Percentiles rank a stretch among this genome's conserved stretches.
Conservation (phyloP, 2,113 vertebrate genomes). For the Pangasianodon hypophthalmus region DNA sequence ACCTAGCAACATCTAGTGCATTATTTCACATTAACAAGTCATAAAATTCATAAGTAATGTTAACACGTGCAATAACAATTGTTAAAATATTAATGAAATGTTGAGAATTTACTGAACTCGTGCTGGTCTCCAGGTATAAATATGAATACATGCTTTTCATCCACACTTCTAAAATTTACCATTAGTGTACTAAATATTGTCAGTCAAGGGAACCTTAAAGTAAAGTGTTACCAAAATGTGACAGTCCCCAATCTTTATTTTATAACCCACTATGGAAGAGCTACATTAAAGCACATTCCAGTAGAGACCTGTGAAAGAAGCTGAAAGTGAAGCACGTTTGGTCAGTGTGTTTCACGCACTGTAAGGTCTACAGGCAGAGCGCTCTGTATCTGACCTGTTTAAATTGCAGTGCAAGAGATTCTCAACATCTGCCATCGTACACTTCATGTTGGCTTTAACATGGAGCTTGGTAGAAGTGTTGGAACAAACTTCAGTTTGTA, state of each 20-base stretch:
- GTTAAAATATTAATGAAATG: no score
- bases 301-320: no score
- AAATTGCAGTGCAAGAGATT: slow-evolving; percentile 26
- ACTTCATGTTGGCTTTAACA: not conserved
- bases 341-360: not conserved
- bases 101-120: not conserved
- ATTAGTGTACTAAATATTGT: not conserved
- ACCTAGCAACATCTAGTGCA: no score
- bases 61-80: no score
- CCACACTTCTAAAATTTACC: not conserved
- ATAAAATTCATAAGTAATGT: no score
- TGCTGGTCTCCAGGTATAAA: not conserved
- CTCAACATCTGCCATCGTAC: not conserved
- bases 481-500: not conserved
- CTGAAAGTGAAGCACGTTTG: not conserved
- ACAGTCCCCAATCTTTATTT: no score
- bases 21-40: no score
- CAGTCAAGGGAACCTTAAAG: no score
- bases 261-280: no score
- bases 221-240: no score
- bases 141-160: not conserved
- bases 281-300: no score
- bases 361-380: slow-evolving; percentile 1
- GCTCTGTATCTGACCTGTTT: not conserved
- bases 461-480: not conserved